These are phyloP conservation scores for Heliconius nattereri DNA, from an alignment of 1,140 invertebrate species.

Conservation along the genomic window DNA sequence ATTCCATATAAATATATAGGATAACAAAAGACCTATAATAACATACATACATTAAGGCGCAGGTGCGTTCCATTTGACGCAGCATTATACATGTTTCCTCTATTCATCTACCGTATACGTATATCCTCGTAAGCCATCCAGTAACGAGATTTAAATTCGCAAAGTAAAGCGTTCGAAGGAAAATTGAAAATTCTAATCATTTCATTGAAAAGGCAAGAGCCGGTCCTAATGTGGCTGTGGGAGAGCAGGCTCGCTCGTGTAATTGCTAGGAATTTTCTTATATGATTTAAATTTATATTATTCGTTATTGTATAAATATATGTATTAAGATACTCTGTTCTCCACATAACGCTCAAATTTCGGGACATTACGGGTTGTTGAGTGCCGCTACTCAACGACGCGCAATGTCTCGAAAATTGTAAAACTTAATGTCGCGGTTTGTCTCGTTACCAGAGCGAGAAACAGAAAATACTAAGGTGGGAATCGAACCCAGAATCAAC, in stretches of 20 bases:
- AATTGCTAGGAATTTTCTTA: background rate
- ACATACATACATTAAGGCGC: background rate
- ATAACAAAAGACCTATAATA: background rate
- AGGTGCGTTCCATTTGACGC: background rate
- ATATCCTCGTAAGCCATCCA: constrained; percentile 5
- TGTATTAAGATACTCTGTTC: no score
- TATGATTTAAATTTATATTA: no score
- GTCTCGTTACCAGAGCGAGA: no score
- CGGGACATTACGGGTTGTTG: background rate
- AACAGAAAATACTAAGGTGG: no score
- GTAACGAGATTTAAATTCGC: constrained; percentile 15
- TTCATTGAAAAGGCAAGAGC: constrained; percentile 7
- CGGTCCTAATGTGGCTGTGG: background rate
- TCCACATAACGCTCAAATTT: background rate
- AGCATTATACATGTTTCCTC: background rate
- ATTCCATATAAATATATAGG: background rate
- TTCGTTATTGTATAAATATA: no score
- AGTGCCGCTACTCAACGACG: no score
- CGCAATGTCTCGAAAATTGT: no score
- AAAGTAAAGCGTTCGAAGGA: background rate
- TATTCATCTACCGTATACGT: background rate
- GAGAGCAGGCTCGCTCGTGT: background rate
- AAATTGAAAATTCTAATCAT: constrained; percentile 16
- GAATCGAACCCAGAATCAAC: no score
- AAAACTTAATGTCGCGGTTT: no score